Evolutionary conservation across 2,113 vertebrate species (phyloP).

Genomic region (Petaurus breviceps): DNA sequence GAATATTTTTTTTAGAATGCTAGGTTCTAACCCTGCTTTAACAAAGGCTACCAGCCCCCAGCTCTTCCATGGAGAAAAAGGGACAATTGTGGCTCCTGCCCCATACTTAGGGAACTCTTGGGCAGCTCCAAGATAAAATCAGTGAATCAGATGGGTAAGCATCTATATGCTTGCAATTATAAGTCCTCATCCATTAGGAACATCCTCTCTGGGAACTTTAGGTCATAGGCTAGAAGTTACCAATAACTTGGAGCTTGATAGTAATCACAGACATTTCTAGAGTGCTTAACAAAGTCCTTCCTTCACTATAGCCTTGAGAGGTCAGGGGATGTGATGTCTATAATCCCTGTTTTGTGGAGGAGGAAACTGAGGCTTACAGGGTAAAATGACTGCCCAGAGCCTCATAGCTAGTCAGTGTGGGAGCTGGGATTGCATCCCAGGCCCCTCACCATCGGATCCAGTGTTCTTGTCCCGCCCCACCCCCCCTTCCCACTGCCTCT

Average conservation of each 20-base stretch:
- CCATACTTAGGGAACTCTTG: neutral
- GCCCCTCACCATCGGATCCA: too few species aligned
- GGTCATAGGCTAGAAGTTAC: neutral
- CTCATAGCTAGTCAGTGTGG: too few species aligned
- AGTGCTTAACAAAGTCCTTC: neutral
- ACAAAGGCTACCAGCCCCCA: neutral
- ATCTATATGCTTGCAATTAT: too few species aligned
- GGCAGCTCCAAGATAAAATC: neutral
- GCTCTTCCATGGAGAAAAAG: neutral
- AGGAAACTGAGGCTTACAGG: too few species aligned
- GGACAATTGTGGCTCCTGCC: neutral
- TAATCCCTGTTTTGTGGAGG: too few species aligned
- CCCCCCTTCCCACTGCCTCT: too few species aligned
- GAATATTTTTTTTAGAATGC: too few species aligned
- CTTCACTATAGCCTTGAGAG: too few species aligned
- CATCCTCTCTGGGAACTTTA: neutral
- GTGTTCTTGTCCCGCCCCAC: too few species aligned
- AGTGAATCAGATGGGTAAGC: neutral
- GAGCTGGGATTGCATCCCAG: too few species aligned
- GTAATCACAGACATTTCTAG: neutral
- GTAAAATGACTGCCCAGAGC: too few species aligned
- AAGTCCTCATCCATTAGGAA: neutral
- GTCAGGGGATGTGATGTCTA: too few species aligned
- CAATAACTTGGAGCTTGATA: neutral
- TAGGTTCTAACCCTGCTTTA: neutral